Percentiles rank a stretch among this genome's conserved stretches.
phyloP scores from a whole-genome alignment of 2,888 invertebrate species.

The Lissocephala sabroskyi region DNA sequence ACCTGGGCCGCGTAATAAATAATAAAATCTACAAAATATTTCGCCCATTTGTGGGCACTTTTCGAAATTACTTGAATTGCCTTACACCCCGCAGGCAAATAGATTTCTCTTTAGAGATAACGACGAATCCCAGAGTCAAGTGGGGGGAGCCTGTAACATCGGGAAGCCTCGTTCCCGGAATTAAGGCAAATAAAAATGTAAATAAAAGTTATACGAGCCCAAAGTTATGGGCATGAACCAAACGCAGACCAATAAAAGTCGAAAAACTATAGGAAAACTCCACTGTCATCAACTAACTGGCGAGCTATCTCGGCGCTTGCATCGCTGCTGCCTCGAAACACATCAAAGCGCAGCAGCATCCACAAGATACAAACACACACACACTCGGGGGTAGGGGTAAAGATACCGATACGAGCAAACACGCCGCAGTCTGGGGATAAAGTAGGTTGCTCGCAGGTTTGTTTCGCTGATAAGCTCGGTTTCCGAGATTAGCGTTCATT shows the following conservation, averaged over 20 bases:
- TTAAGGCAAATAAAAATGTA: slow-evolving; percentile 46
- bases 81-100: too few relatives aligned
- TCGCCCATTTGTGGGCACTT: too few relatives aligned
- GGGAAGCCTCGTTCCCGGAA: slow-evolving; percentile 27
- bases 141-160: too few relatives aligned
- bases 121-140: too few relatives aligned
- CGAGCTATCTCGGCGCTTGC: slow-evolving; percentile 42
- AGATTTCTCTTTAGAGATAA: too few relatives aligned
- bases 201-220: slow-evolving; percentile 43
- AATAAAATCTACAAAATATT: too few relatives aligned
- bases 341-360: slow-evolving; percentile 46
- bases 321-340: slow-evolving; percentile 24
- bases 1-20: too few relatives aligned
- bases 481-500: slow-evolving; percentile 45
- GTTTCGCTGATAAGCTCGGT: slow-evolving; percentile 37
- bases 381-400: slow-evolving; percentile 18
- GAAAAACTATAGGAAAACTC: slow-evolving; percentile 11
- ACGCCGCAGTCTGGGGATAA: slow-evolving; percentile 1
- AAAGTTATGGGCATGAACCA: slow-evolving; percentile 41
- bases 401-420: slow-evolving; percentile 39
- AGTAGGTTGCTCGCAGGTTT: slow-evolving; percentile 33
- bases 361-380: slow-evolving; percentile 6
- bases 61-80: too few relatives aligned
- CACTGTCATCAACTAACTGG: slow-evolving; percentile 24
- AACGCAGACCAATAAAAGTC: slow-evolving; percentile 34